phyloP scores from a whole-genome alignment of 2,113 vertebrate genomes.

The Pseudorasbora parva region DNA sequence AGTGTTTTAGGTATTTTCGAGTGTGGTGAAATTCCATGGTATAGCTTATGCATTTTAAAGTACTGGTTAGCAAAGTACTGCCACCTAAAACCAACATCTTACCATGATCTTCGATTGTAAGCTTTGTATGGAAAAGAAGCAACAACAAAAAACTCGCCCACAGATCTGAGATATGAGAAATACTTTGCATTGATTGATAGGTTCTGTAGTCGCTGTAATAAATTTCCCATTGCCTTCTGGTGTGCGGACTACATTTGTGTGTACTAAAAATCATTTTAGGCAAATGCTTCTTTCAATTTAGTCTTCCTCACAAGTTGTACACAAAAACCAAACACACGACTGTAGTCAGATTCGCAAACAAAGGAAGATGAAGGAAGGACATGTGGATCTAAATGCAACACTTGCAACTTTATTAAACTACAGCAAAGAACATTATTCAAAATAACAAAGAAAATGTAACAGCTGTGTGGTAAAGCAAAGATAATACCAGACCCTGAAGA shows the following conservation, averaged over 20 bases:
- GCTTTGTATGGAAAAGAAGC: neutral
- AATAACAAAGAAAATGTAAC: no score
- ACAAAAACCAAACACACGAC: neutral
- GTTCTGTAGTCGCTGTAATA: neutral
- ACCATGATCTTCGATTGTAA: neutral
- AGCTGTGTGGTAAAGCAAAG: no score
- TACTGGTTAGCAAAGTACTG: neutral
- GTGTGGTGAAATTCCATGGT: no score
- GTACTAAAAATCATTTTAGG: slow-evolving; percentile 7
- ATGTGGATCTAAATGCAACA: no score
- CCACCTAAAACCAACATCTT: neutral
- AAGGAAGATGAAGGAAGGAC: neutral
- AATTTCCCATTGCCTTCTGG: neutral
- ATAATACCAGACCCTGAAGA: no score
- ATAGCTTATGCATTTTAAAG: no score
- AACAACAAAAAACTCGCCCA: neutral
- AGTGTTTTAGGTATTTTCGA: no score
- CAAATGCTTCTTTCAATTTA: slow-evolving; percentile 7
- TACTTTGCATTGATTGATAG: neutral
- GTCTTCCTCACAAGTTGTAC: neutral
- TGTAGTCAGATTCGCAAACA: neutral
- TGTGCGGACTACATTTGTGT: neutral
- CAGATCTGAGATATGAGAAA: neutral
- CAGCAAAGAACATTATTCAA: no score
- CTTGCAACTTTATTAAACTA: no score